These are phyloP conservation scores for Poecile atricapillus DNA, from an alignment of 2,113 vertebrate genomes.

Conservation along the genomic window DNA sequence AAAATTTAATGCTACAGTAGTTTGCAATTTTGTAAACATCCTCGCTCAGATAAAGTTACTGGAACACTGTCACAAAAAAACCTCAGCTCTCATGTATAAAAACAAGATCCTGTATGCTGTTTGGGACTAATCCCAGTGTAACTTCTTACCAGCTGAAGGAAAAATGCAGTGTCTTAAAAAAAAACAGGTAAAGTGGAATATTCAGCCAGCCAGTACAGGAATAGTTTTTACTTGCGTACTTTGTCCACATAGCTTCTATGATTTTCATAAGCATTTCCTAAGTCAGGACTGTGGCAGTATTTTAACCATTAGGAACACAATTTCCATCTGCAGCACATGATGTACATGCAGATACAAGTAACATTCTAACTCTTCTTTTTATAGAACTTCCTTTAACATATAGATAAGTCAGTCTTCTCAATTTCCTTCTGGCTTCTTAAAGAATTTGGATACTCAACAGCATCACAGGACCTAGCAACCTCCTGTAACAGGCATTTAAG, in stretches of 20 bases:
- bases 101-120: background rate
- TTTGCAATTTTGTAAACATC: background rate
- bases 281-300: background rate
- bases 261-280: background rate
- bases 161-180: background rate
- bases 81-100: background rate
- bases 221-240: background rate
- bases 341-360: background rate
- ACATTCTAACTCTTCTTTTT: background rate
- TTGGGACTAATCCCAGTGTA: background rate
- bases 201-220: background rate
- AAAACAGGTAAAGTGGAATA: background rate
- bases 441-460: background rate
- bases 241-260: background rate
- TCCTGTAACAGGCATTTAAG: background rate
- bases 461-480: background rate
- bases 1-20: background rate
- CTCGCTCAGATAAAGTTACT: background rate
- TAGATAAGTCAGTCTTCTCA: background rate
- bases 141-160: background rate
- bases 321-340: background rate
- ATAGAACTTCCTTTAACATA: background rate
- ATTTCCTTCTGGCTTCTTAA: background rate
- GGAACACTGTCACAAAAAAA: background rate
- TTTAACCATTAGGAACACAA: background rate